Evolutionary conservation across 2,113 vertebrate genomes (phyloP).

Genomic region (Coturnix japonica): DNA sequence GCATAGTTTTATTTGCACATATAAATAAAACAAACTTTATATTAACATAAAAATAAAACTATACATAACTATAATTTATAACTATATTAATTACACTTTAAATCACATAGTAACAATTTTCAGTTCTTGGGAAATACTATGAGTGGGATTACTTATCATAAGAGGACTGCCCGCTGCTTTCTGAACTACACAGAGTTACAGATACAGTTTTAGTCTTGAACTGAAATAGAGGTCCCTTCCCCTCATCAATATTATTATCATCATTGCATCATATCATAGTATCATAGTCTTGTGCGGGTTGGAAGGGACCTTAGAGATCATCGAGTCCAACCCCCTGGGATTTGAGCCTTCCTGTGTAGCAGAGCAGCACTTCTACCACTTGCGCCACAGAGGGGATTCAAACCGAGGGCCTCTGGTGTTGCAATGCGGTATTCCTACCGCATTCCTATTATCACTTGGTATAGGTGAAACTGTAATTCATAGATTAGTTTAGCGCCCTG

Average conservation of each 20-base stretch:
- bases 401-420: too few relatives aligned
- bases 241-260: neutral
- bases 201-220: neutral
- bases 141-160: fast-evolving
- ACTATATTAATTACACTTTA: neutral
- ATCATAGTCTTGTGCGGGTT: too few relatives aligned
- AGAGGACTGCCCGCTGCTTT: neutral
- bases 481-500: neutral
- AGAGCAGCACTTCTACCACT: too few relatives aligned
- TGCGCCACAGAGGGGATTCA: too few relatives aligned
- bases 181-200: neutral
- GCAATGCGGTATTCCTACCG: too few relatives aligned
- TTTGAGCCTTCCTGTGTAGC: too few relatives aligned
- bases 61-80: neutral
- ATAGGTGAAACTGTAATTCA: neutral
- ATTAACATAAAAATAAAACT: too few relatives aligned
- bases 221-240: neutral
- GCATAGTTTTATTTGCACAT: neutral
- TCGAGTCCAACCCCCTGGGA: too few relatives aligned
- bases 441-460: too few relatives aligned
- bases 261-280: too few relatives aligned
- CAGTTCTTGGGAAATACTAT: neutral
- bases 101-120: neutral
- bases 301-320: too few relatives aligned
- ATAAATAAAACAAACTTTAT: too few relatives aligned